These are phyloP conservation scores for Papilio demoleus DNA, from an alignment of 2,888 invertebrate species.

Conservation along the genomic window DNA sequence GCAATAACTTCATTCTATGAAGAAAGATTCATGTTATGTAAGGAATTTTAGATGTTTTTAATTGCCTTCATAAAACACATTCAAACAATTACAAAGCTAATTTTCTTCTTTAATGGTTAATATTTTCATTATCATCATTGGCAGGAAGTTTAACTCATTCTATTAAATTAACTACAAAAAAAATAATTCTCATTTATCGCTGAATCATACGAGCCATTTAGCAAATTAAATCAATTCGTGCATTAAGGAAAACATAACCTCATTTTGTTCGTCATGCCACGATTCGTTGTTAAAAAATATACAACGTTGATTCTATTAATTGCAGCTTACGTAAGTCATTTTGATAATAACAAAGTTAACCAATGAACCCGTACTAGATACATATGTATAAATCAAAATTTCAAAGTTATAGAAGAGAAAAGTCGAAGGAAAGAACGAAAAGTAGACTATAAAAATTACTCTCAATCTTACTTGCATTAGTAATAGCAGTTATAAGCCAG, in stretches of 20 bases:
- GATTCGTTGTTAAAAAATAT: conserved; percentile 2
- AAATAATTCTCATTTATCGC: conserved; percentile 29
- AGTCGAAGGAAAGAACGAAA: too few species aligned
- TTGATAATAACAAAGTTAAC: neutral
- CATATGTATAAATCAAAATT: too few species aligned
- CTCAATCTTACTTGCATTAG: too few species aligned
- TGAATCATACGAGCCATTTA: conserved; percentile 36
- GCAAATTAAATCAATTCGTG: conserved; percentile 37
- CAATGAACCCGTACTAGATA: too few species aligned
- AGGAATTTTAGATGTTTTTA: too few species aligned
- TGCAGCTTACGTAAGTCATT: conserved; percentile 22
- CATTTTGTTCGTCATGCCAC: conserved; percentile 30
- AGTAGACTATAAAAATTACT: too few species aligned
- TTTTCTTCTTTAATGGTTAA: conserved; percentile 1
- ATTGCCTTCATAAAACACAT: neutral
- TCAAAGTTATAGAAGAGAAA: too few species aligned
- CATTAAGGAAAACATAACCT: conserved; percentile 29
- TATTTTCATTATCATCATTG: neutral
- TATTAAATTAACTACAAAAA: conserved; percentile 26
- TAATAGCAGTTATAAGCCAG: too few species aligned
- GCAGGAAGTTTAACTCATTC: neutral
- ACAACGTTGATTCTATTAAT: conserved; percentile 1
- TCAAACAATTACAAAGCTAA: neutral
- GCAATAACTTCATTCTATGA: too few species aligned
- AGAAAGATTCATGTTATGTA: too few species aligned